Conservation (phyloP, 2,113 vertebrate species). For the Rhegmatorhina hoffmannsi region DNA sequence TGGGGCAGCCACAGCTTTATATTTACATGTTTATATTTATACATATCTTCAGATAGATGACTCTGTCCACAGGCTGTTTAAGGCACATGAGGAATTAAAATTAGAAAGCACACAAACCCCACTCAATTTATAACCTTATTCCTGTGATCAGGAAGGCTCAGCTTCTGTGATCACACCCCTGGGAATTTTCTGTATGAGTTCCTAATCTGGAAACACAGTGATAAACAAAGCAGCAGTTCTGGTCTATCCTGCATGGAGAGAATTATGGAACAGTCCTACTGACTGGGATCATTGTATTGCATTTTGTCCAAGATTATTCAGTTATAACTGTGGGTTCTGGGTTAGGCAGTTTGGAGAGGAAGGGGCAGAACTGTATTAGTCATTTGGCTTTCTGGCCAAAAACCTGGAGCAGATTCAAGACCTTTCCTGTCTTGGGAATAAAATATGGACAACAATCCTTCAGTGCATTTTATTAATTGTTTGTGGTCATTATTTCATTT, state of each 20-base stretch:
- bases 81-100: not conserved
- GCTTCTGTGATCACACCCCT: not conserved
- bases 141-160: not conserved
- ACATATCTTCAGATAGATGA: not conserved
- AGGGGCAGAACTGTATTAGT: not conserved
- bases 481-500: not conserved
- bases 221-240: not conserved
- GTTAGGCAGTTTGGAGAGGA: not conserved
- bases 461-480: not conserved
- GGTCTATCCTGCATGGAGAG: not conserved
- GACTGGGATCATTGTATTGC: not conserved
- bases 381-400: not conserved
- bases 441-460: not conserved
- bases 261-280: not conserved
- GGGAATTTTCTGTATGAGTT: not conserved
- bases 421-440: not conserved
- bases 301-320: constrained; percentile 30
- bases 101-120: not conserved
- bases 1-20: not conserved
- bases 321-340: not conserved
- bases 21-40: not conserved
- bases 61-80: not conserved
- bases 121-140: not conserved
- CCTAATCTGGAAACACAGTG: not conserved
- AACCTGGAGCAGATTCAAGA: not conserved